Percentiles rank a stretch among this genome's conserved stretches.
phyloP scores from a whole-genome alignment of 1,140 invertebrate genomes.

The Drosophila miranda region DNA sequence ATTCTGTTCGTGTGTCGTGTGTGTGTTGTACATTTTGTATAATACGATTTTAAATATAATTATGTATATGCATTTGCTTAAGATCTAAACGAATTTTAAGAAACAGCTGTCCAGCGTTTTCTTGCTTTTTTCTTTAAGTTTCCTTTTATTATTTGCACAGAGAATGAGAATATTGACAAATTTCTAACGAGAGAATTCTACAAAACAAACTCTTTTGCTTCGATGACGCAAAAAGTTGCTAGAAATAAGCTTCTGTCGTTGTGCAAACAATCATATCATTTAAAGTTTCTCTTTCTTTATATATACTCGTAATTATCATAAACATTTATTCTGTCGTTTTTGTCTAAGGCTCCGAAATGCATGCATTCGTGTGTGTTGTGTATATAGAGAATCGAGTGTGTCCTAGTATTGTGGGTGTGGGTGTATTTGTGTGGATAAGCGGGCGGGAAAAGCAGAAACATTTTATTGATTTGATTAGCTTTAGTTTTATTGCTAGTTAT shows the following conservation, averaged over 20 bases:
- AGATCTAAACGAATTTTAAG: slow-evolving; percentile 56
- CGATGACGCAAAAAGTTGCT: slow-evolving; percentile 62
- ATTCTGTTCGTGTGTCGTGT: slow-evolving; percentile 58
- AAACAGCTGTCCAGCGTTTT: slow-evolving; percentile 39
- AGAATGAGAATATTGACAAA: slow-evolving; percentile 79
- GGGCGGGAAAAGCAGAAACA: slow-evolving; percentile 70
- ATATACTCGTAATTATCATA: slow-evolving; percentile 30
- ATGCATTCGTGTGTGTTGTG: slow-evolving; percentile 17
- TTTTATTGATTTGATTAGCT: slow-evolving; percentile 36
- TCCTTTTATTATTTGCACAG: slow-evolving; percentile 68
- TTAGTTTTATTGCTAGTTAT: slow-evolving; percentile 20
- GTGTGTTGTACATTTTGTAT: slow-evolving; percentile 60
- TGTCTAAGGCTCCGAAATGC: slow-evolving; percentile 69
- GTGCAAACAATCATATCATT: slow-evolving; percentile 63
- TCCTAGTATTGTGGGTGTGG: slow-evolving; percentile 4
- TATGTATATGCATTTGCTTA: slow-evolving; percentile 66
- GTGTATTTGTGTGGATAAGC: slow-evolving; percentile 11
- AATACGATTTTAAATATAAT: slow-evolving; percentile 76
- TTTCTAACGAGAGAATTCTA: slow-evolving; percentile 64
- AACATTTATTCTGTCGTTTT: slow-evolving; percentile 17
- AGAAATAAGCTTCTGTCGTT: slow-evolving; percentile 79
- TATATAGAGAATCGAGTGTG: neutral
- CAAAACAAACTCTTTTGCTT: slow-evolving; percentile 70
- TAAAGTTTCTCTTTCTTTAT: slow-evolving; percentile 25
- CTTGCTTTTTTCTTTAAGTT: slow-evolving; percentile 33